Percentiles rank a stretch among this genome's conserved stretches.
phyloP scores from a whole-genome alignment of 2,888 invertebrate species.

The Lasioglossum vierecki region DNA sequence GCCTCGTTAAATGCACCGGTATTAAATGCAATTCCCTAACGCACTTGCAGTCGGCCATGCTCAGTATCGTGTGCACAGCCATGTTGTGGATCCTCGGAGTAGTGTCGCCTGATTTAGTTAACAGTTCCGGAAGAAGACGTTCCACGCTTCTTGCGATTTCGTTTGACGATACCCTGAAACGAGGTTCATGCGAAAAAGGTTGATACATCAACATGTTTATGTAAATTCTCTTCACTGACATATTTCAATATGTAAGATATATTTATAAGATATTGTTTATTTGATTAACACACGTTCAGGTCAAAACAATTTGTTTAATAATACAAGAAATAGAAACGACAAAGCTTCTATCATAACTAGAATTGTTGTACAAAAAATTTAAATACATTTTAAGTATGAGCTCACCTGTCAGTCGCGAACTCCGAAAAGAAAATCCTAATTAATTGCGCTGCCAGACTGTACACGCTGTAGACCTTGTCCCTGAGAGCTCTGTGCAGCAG shows the following conservation, averaged over 20 bases:
- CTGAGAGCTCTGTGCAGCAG: slow-evolving; percentile 92
- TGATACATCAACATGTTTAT: neutral
- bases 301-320: too few species aligned
- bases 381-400: neutral
- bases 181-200: neutral
- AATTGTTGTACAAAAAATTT: too few species aligned
- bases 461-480: slow-evolving; percentile 95
- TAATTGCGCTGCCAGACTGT: slow-evolving; percentile 93
- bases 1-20: slow-evolving; percentile 92
- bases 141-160: slow-evolving; percentile 94
- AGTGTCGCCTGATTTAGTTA: slow-evolving; percentile 94
- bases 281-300: too few species aligned
- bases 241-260: too few species aligned
- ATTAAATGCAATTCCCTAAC: slow-evolving; percentile 93
- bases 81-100: slow-evolving; percentile 94
- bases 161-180: slow-evolving; percentile 90
- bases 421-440: slow-evolving; percentile 92
- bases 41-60: slow-evolving; percentile 92
- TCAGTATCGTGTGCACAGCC: slow-evolving; percentile 94
- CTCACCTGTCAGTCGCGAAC: slow-evolving; percentile 91
- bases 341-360: too few species aligned
- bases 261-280: too few species aligned
- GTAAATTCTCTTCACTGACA: neutral
- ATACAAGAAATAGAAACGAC: too few species aligned
- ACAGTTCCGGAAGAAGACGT: slow-evolving; percentile 91